Base-by-base conservation (phyloP, 2,888 invertebrate species). In the Orchestes rusci region DNA sequence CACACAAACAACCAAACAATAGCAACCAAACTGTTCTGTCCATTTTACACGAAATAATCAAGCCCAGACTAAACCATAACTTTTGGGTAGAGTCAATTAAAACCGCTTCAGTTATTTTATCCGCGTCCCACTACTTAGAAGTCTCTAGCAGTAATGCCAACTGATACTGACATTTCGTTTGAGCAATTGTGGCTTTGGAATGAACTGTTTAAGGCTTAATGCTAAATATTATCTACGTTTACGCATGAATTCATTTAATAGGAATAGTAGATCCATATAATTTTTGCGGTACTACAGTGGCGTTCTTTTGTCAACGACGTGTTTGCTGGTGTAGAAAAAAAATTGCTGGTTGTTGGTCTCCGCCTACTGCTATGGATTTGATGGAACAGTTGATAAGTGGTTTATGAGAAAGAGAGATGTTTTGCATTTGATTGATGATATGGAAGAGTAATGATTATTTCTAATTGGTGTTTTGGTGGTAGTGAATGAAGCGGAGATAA, bases 191-290 rank as follows among this genome's bases (percentile, higher is more conserved):
- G 39, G 31, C 45, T 34, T 35, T 33, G 35, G 30, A 45, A 30
- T 43, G 28, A 43, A 48, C 48, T 45, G 48, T 47, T 41, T 43
- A 43, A 20, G 32, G 16, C 43, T 23, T 64, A 65, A 65, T 64
- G 61, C 57, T 62, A 59, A 64, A 62, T 65, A 66, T 65, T 65
- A 66, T 59, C 61, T 52, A 32, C 48, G 56, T 63, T 64, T 65
- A 59, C 63, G 66, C 64, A 59, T 66, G 59, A 65, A 63, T 65
- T 65, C 43, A 33, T 42, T 45, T 45, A 48, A 43, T 40, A 4
- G 15, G 23, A 37, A 31, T 38, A 39, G n/a, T 31, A 33, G 37
- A 44, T 44, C 38, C 39, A 37, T 51, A 45, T 37, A 42, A 48
- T 51, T 51, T 51, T 48, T 48, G 40, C 51, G 48, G 48, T 48